phyloP scores from a whole-genome alignment of 2,888 invertebrate genomes.

The Arrhopalites spinosus region DNA sequence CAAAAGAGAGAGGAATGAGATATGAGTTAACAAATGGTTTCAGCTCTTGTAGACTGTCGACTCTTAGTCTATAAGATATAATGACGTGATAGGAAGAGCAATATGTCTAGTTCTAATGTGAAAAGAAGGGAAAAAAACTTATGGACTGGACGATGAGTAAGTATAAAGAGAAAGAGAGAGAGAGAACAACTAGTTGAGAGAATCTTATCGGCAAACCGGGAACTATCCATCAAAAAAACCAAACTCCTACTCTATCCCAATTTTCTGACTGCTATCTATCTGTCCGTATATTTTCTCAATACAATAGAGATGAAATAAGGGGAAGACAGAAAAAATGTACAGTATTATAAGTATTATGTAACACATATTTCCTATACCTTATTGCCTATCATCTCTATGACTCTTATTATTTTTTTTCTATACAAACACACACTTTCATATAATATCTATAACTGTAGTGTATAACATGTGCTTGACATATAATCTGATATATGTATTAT shows the following conservation, averaged over 20 bases:
- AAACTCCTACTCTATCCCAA: slow-evolving; percentile 24
- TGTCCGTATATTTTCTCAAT: background rate
- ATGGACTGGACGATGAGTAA: background rate
- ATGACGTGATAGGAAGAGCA: slow-evolving; percentile 30
- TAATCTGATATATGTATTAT: too few species aligned
- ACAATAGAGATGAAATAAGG: background rate
- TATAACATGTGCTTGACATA: too few species aligned
- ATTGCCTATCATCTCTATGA: too few species aligned
- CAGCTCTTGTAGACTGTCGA: background rate
- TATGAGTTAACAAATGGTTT: slow-evolving; percentile 6
- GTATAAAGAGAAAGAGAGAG: background rate
- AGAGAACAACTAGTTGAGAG: background rate
- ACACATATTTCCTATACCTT: background rate
- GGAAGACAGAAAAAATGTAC: background rate
- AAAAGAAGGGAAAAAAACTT: background rate
- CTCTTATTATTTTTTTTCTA: background rate
- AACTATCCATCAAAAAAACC: slow-evolving; percentile 33
- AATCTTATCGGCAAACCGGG: slow-evolving; percentile 25
- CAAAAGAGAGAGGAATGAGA: background rate
- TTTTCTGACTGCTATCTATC: slow-evolving; percentile 1
- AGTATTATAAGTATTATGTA: background rate
- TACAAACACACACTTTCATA: too few species aligned
- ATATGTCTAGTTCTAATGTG: slow-evolving; percentile 14
- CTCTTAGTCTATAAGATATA: slow-evolving; percentile 26
- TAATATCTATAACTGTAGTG: too few species aligned